Base-by-base conservation (phyloP, 2,113 vertebrate genomes). In the Chionodraco myersi region DNA sequence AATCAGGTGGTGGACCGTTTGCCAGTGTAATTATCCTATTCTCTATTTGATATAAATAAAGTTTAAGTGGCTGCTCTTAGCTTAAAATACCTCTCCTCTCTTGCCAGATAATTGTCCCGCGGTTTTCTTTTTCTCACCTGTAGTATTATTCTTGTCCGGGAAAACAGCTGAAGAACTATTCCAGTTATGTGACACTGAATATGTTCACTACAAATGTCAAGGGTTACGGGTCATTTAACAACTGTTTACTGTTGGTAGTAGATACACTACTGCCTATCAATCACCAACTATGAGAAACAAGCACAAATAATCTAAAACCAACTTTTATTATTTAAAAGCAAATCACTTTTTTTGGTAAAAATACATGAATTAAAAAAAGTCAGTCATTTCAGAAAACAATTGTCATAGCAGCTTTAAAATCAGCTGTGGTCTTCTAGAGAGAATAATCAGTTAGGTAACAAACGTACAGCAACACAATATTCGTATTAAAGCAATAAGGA, bases 81-180 rank as follows among this genome's bases (percentile, higher is more conserved):
- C 6, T 9, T 63, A 14, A 41, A 63, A 36, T 36, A 48, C 36
- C 41, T 45, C 14, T 10, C 6, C 52, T 5, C 12, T 70, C 10
- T 1, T 61, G 34, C 10, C 7, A 49, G 13, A 62, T 2, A 63
- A 63, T 11, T 16, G 4, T 60, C 5, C 4, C 12, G 16, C 59
- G n/a, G 12, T 34, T 14, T 78, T 36, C 15, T 30, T 12, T 23
- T 47, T 49, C 45, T 44, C 10, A 26, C 14, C 49, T 56, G 12
- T 44, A n/a, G 44, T 52, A 14, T 59, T 57, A 56, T 72, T 72
- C 11, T 60, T 36, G 57, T 51, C 66, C 21, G 15, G 11, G 12
- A 78, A 78, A 26, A 8, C 13, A 61, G 61, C n/a, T 21, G 13
- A 59, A 48, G 54, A 75, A 64, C 34, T 26, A 21, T 67, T 36